Percentiles rank a stretch among this genome's conserved stretches.
Conservation (phyloP, 2,888 invertebrate species). For the Torymus texanus region DNA sequence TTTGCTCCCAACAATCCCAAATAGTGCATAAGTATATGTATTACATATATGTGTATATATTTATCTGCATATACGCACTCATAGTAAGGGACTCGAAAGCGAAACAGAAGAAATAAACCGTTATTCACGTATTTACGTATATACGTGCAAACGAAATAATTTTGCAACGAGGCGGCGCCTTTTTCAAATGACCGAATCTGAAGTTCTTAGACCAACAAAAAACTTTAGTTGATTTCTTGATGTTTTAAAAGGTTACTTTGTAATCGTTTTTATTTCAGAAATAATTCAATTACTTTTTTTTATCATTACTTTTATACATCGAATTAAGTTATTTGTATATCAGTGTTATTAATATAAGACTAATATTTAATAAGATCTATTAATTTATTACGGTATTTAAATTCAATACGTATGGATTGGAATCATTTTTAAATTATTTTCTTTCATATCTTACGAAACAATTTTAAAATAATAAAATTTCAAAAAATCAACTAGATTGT, state of each 20-base stretch:
- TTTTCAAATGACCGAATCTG: conserved; percentile 23
- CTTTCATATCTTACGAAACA: too few relatives aligned
- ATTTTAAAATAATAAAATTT: conserved; percentile 10
- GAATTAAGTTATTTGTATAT: too few relatives aligned
- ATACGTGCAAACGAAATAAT: conserved; percentile 59
- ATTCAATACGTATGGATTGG: too few relatives aligned
- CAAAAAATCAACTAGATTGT: conserved; percentile 32
- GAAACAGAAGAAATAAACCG: conserved; percentile 52
- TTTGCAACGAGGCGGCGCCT: conserved; percentile 56
- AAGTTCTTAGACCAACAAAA: conserved; percentile 27
- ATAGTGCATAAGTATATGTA: conserved; percentile 61
- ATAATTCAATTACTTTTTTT: too few relatives aligned
- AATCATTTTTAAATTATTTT: too few relatives aligned
- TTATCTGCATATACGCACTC: conserved; percentile 62
- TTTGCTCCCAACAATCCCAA: conserved; percentile 18
- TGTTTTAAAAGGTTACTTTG: conserved; percentile 35
- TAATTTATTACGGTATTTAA: too few relatives aligned
- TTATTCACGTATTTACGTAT: conserved; percentile 60
- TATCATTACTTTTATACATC: too few relatives aligned
- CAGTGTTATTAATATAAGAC: too few relatives aligned
- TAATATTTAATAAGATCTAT: too few relatives aligned
- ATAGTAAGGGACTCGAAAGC: conserved; percentile 14
- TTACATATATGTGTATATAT: conserved; percentile 68
- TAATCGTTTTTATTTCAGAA: background rate
- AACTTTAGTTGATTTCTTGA: conserved; percentile 31